Evolutionary conservation across 2,797 vertebrate genomes (phyloP).

Genomic region (Loriculus beryllinus): DNA sequence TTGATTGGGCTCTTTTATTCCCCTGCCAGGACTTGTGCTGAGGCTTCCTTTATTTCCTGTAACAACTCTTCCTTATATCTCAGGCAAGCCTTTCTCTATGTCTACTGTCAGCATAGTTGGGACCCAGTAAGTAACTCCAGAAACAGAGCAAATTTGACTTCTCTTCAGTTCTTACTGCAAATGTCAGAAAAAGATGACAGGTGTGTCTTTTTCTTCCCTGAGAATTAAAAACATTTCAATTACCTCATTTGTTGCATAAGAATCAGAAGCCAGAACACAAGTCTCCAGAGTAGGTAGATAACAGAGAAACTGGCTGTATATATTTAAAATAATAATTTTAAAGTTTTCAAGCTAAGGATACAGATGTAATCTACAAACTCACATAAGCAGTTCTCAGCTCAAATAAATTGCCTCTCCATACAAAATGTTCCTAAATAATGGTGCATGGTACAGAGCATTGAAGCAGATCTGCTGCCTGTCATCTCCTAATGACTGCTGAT

Average conservation of each 20-base stretch:
- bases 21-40: neutral
- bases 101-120: neutral
- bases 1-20: neutral
- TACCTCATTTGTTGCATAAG: neutral
- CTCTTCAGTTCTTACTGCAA: neutral
- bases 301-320: constrained; percentile 7
- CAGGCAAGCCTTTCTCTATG: neutral
- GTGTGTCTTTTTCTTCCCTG: neutral
- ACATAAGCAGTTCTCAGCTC: neutral
- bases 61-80: neutral
- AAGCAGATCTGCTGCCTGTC: constrained; percentile 39
- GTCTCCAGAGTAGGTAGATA: neutral
- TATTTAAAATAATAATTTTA: constrained; percentile 4
- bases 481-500: constrained; percentile 11
- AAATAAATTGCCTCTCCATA: constrained; percentile 28
- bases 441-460: neutral
- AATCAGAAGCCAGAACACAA: neutral
- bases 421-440: neutral
- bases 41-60: neutral
- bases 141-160: neutral
- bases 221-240: neutral
- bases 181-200: neutral
- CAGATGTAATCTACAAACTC: constrained; percentile 26
- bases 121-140: neutral
- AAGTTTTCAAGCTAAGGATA: neutral